Evolutionary conservation across 2,797 vertebrate species (phyloP).

Genomic region (Danio jaintianensis): DNA sequence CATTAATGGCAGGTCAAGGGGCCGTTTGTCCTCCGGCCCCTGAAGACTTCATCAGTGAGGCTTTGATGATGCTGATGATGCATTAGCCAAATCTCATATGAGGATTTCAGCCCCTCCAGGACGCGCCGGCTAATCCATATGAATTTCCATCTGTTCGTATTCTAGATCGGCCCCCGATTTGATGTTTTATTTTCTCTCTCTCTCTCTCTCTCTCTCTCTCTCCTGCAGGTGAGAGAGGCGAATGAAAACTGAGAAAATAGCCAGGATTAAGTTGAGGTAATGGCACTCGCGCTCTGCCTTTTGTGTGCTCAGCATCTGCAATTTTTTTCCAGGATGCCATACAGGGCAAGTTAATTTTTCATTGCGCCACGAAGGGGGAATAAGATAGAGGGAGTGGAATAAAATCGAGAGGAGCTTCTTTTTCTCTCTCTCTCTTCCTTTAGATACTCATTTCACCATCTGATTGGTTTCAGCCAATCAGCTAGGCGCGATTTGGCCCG

Average conservation of each 20-base stretch:
- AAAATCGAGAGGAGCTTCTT: constrained; percentile 65
- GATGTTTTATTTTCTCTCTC: neutral
- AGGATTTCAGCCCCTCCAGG: constrained; percentile 26
- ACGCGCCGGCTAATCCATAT: constrained; percentile 19
- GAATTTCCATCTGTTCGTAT: constrained; percentile 47
- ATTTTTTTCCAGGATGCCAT: constrained; percentile 71
- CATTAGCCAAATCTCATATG: constrained; percentile 28
- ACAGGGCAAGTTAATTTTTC: constrained; percentile 79
- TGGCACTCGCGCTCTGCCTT: constrained; percentile 75
- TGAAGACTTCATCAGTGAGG: constrained; percentile 18
- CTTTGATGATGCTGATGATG: constrained; percentile 31
- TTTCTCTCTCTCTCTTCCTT: neutral
- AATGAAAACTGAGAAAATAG: constrained; percentile 68
- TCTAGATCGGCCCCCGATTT: constrained; percentile 33
- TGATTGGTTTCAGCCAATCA: constrained; percentile 79
- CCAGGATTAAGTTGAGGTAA: constrained; percentile 80
- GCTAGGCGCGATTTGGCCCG: constrained; percentile 73
- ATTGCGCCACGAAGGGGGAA: constrained; percentile 63
- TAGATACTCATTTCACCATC: constrained; percentile 75
- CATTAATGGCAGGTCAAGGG: constrained; percentile 24
- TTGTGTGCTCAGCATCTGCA: constrained; percentile 73
- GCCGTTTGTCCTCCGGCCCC: constrained; percentile 37
- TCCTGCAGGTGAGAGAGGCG: constrained; percentile 56
- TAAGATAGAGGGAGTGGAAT: constrained; percentile 56
- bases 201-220: no score